Evolutionary conservation across 2,888 invertebrate species (phyloP).

Genomic region (Autographa pulchrina): DNA sequence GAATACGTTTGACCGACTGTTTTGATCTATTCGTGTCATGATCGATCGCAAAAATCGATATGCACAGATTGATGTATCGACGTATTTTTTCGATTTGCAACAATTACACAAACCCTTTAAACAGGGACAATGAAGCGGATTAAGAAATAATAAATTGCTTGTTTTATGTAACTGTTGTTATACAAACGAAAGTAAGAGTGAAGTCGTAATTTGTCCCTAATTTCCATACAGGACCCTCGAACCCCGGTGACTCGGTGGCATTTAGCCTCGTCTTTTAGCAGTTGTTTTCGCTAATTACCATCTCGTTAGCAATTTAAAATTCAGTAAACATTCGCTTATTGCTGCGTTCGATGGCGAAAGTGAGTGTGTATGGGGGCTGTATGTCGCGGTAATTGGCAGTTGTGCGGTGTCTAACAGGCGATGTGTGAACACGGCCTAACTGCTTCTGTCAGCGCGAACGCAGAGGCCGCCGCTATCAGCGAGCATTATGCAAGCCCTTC

Average conservation of each 20-base stretch:
- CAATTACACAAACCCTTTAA: constrained; percentile 70
- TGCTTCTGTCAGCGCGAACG: constrained; percentile 67
- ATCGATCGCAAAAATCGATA: constrained; percentile 68
- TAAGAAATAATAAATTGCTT: constrained; percentile 80
- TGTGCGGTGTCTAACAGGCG: constrained; percentile 70
- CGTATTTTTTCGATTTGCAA: constrained; percentile 63
- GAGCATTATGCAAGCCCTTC: constrained; percentile 75
- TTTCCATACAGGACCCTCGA: constrained; percentile 82
- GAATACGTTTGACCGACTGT: constrained; percentile 74
- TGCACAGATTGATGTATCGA: constrained; percentile 46
- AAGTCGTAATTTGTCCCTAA: constrained; percentile 87
- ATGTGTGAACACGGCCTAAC: constrained; percentile 75
- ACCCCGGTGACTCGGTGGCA: constrained; percentile 74
- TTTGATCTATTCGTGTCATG: constrained; percentile 75
- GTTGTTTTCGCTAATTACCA: constrained; percentile 88
- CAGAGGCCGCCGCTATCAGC: constrained; percentile 58
- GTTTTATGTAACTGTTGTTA: constrained; percentile 80
- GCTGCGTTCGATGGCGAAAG: constrained; percentile 77
- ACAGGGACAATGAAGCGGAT: constrained; percentile 75
- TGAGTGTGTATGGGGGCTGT: constrained; percentile 76
- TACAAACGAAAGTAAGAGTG: constrained; percentile 85
- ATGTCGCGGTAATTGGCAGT: constrained; percentile 81
- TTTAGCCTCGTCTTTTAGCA: constrained; percentile 81
- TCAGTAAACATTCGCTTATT: constrained; percentile 69
- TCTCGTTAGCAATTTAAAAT: constrained; percentile 88